Conservation (phyloP, 2,888 invertebrate genomes). For the Colletes collaris region DNA sequence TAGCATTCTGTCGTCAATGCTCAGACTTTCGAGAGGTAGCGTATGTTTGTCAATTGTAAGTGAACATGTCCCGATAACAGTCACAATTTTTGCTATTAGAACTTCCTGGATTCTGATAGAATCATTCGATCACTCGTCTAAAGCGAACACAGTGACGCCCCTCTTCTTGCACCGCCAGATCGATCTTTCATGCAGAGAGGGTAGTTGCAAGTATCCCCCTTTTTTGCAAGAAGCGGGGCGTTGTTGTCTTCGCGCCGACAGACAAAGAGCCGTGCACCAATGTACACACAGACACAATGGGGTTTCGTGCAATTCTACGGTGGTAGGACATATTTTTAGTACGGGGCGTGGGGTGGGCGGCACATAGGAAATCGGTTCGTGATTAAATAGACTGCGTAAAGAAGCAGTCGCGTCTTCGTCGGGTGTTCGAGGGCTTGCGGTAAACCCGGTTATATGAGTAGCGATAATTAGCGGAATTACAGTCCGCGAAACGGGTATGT, state of each 20-base stretch:
- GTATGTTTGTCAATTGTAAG: slow-evolving; percentile 6
- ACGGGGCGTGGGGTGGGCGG: slow-evolving; percentile 4
- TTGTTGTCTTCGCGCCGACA: no score
- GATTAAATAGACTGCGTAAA: neutral
- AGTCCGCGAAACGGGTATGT: slow-evolving; percentile 26
- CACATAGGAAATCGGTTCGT: slow-evolving; percentile 23
- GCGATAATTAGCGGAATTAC: slow-evolving; percentile 1
- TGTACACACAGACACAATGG: slow-evolving; percentile 68
- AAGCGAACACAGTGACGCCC: neutral
- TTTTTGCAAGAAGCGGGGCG: no score
- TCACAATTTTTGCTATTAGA: no score
- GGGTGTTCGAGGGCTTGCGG: slow-evolving; percentile 1
- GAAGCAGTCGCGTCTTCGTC: slow-evolving; percentile 14
- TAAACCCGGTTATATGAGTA: slow-evolving; percentile 19
- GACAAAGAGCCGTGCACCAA: slow-evolving; percentile 6
- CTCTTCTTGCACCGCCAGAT: no score
- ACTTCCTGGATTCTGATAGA: neutral
- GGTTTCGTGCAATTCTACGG: slow-evolving; percentile 81
- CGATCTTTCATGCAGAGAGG: no score
- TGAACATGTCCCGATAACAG: neutral
- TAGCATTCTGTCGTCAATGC: no score
- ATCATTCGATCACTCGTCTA: neutral
- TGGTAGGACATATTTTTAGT: slow-evolving; percentile 71
- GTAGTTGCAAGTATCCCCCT: no score
- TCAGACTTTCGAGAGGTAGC: neutral